phyloP scores from a whole-genome alignment of 2,797 vertebrate species.

The Orestias chungarensis region DNA sequence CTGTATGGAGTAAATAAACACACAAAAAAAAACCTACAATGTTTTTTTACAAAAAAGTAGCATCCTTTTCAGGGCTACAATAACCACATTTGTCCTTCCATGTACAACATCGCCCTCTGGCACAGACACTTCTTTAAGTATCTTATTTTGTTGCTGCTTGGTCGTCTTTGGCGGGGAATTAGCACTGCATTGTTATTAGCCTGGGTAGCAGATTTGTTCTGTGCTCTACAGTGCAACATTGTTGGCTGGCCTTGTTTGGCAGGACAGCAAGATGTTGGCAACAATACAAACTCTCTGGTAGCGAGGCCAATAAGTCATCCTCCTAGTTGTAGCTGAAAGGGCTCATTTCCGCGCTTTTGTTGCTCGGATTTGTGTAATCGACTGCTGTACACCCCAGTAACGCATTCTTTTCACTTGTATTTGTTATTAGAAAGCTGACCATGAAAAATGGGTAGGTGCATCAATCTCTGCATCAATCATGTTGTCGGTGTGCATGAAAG shows the following conservation, averaged over 20 bases:
- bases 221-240: constrained; percentile 53
- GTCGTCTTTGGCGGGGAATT: constrained; percentile 34
- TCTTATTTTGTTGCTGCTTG: constrained; percentile 29
- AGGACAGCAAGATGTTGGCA: constrained; percentile 60
- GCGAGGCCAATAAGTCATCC: constrained; percentile 59
- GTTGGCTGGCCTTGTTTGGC: constrained; percentile 68
- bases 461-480: constrained; percentile 69
- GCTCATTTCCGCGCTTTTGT: constrained; percentile 50
- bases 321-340: constrained; percentile 23
- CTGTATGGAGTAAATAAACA: constrained; percentile 4
- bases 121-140: constrained; percentile 37
- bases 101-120: constrained; percentile 43
- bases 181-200: constrained; percentile 60
- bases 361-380: constrained; percentile 57
- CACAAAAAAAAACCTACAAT: constrained; percentile 1
- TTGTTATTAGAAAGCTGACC: constrained; percentile 86
- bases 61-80: constrained; percentile 23
- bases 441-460: constrained; percentile 89
- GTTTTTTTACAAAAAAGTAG: neutral
- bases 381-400: constrained; percentile 54
- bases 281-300: constrained; percentile 61
- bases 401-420: constrained; percentile 75
- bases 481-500: constrained; percentile 75
- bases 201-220: constrained; percentile 64
- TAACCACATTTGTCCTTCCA: constrained; percentile 39